Base-by-base conservation (phyloP, 2,888 invertebrate species). In the Agrypnus murinus region DNA sequence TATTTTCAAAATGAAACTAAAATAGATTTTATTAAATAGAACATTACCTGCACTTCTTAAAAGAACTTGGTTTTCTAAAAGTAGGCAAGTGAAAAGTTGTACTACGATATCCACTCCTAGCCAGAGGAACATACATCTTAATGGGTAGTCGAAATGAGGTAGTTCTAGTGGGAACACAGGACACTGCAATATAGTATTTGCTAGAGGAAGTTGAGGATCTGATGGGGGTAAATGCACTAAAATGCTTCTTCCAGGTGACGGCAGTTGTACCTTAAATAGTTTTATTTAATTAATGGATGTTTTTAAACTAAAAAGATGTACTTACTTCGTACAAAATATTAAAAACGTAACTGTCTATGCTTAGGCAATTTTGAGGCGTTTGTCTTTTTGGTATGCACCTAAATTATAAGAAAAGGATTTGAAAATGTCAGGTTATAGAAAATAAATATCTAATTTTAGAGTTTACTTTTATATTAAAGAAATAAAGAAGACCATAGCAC, bases 61-160 rank as follows among this genome's bases (percentile, higher is more conserved):
- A 45, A 99, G 89, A 72, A 99, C 94, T 88, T 99, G 99, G 86
- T 98, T 97, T 87, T 99, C 99, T 32, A 99, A 87, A 25, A 99
- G 88, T 58, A 98, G 93, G 87, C 98, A 97, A 43, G 97, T 96
- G 84, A 98, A 96, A 55, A 99, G 88, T 82, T 96, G 95, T 73
- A 99, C 91, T 62, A 98, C 93, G 83, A 94, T 94, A 81, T 99
- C 98, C 3, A 97, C 93, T 19, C 97, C 96, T 71, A 99, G 88
- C 84, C 95, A 91, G 59, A 92, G 89, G 83, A 99, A 98, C 84
- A 99, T 90, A 74, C 95, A 90, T 80, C 95, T 90, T 71, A 99
- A 85, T 0, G 97, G 92, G 85, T 96, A 99, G 86, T 99, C 99
- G 78, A 98, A 91, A 79, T 98, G 89, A 10, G 99, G 99, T 82